phyloP scores from a whole-genome alignment of 2,797 vertebrate genomes.

The Rousettus madagascariensis region DNA sequence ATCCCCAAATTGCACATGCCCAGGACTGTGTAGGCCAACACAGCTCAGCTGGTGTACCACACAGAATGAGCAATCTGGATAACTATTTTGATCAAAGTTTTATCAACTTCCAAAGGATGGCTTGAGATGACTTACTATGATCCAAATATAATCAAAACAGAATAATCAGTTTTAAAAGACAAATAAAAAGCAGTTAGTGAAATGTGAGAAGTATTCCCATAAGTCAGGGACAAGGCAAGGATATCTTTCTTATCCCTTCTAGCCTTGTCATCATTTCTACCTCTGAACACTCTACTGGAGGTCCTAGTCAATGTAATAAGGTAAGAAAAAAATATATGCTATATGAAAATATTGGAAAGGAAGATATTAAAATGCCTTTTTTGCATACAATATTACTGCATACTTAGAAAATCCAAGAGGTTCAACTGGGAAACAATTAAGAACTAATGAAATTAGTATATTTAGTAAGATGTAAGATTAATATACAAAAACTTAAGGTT shows the following conservation, averaged over 20 bases:
- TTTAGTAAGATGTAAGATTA: background rate
- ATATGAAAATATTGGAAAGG: background rate
- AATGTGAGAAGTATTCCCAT: background rate
- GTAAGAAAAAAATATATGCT: too few species aligned
- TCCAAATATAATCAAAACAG: background rate
- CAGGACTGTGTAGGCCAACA: background rate
- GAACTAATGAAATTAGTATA: background rate
- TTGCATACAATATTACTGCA: background rate
- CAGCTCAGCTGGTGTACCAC: background rate
- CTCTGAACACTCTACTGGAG: background rate
- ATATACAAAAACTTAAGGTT: background rate
- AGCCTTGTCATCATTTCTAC: background rate
- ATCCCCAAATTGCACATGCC: background rate
- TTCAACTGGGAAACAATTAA: slow-evolving; percentile 2
- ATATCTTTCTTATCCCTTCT: background rate
- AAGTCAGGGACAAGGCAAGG: background rate
- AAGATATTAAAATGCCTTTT: background rate
- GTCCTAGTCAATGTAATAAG: background rate
- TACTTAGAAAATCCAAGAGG: slow-evolving; percentile 18
- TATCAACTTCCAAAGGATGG: background rate
- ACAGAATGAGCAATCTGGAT: background rate
- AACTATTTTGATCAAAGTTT: background rate
- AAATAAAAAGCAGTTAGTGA: background rate
- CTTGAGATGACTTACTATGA: background rate
- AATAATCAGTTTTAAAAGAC: background rate